Evolutionary conservation across 2,797 vertebrate species (phyloP).

Genomic region (Columba guinea): DNA sequence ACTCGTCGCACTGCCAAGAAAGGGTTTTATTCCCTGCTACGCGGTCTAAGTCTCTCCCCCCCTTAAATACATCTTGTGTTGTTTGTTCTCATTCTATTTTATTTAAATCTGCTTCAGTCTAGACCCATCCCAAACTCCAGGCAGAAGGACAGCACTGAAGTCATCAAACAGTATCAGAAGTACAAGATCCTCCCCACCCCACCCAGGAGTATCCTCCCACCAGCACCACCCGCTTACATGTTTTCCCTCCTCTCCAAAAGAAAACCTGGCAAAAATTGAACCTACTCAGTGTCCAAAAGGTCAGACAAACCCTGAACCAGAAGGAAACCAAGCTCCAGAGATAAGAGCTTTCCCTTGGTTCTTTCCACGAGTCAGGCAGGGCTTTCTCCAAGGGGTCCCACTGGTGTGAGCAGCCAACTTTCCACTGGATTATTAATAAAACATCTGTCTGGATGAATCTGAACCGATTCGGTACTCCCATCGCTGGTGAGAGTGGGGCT

Average conservation of each 20-base stretch:
- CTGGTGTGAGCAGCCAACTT: neutral
- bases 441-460: neutral
- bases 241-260: neutral
- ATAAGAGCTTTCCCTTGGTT: slow-evolving; percentile 16
- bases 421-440: neutral
- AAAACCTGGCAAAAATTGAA: slow-evolving; percentile 3
- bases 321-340: slow-evolving; percentile 25
- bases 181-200: neutral
- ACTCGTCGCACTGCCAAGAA: neutral
- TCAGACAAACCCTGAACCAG: slow-evolving; percentile 46
- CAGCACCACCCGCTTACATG: slow-evolving; percentile 16
- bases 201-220: slow-evolving; percentile 4
- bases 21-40: neutral
- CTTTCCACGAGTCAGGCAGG: fast-evolving
- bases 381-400: neutral
- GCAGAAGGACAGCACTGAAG: slow-evolving; percentile 42
- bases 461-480: neutral
- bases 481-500: neutral
- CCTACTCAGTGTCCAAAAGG: slow-evolving; percentile 37
- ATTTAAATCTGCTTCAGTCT: slow-evolving; percentile 14
- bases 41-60: neutral
- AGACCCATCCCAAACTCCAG: slow-evolving; percentile 52
- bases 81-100: neutral
- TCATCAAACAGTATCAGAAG: neutral
- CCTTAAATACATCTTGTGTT: neutral